Evolutionary conservation across 2,888 invertebrate species (phyloP).

Genomic region (Idaea straminata): DNA sequence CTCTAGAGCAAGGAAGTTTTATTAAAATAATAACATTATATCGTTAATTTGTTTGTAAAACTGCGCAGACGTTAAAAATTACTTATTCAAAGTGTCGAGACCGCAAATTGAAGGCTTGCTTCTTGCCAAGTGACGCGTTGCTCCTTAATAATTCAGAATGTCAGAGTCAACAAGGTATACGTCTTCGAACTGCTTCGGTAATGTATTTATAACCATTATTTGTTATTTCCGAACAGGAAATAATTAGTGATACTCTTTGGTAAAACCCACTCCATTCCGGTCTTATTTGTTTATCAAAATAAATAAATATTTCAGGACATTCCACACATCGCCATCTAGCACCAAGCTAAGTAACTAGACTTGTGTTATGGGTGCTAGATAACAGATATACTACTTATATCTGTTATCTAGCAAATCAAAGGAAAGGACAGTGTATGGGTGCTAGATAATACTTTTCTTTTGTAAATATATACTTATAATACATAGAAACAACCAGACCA

Average conservation of each 20-base stretch:
- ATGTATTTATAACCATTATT: background rate
- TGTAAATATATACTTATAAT: no score
- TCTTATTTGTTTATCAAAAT: no score
- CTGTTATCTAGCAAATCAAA: no score
- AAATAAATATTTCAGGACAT: no score
- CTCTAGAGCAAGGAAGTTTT: conserved; percentile 65
- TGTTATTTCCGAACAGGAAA: background rate
- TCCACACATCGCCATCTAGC: no score
- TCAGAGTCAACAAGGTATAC: conserved; percentile 28
- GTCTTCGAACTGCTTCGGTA: conserved; percentile 17
- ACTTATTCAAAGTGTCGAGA: conserved; percentile 71
- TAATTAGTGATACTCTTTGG: background rate
- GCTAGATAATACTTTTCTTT: no score
- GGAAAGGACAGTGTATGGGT: no score
- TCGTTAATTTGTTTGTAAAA: conserved; percentile 79
- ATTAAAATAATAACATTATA: conserved; percentile 77
- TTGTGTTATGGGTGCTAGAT: no score
- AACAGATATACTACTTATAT: no score
- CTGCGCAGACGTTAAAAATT: conserved; percentile 76
- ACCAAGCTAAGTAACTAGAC: no score
- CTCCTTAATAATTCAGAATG: conserved; percentile 66
- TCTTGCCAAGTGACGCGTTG: conserved; percentile 59
- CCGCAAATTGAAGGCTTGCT: conserved; percentile 52
- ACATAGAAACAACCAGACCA: no score
- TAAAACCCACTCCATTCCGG: background rate